A percentile compares a stretch with the other conserved stretches of the same genome.
phyloP scores from a whole-genome alignment of 2,797 vertebrate genomes.

The Xiphophorus birchmanni region DNA sequence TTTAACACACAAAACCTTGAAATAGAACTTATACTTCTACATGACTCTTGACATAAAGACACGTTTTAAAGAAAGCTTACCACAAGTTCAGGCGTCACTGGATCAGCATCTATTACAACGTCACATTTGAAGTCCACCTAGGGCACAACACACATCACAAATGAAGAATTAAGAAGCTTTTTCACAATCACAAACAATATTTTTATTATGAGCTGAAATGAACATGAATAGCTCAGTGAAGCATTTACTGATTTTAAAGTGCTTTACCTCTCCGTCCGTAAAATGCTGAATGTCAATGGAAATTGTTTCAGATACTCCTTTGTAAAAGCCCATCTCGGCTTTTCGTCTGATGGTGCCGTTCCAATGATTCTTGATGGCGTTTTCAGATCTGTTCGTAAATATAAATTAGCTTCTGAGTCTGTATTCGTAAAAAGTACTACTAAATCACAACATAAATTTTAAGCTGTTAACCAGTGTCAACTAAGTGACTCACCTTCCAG shows the following conservation, averaged over 20 bases:
- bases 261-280: conserved; percentile 68
- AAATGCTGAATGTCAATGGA: conserved; percentile 64
- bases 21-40: not conserved
- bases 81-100: conserved; percentile 56
- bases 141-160: conserved; percentile 33
- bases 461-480: not conserved
- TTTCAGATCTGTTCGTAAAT: conserved; percentile 84
- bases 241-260: not conserved
- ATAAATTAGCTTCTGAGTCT: not conserved
- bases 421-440: not conserved
- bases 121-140: conserved; percentile 78
- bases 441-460: not conserved
- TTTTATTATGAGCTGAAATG: not conserved
- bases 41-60: not conserved
- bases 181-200: conserved; percentile 1
- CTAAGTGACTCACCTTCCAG: conserved; percentile 86
- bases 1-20: not conserved
- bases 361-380: conserved; percentile 95
- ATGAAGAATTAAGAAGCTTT: conserved; percentile 9
- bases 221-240: not conserved
- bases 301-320: conserved; percentile 42
- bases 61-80: conserved; percentile 11
- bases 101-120: conserved; percentile 74
- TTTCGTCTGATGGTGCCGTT: conserved; percentile 89
- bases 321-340: conserved; percentile 82